phyloP scores from a whole-genome alignment of 37 sponge, comb jelly and placozoan genomes.

The Bolinopsis microptera region DNA sequence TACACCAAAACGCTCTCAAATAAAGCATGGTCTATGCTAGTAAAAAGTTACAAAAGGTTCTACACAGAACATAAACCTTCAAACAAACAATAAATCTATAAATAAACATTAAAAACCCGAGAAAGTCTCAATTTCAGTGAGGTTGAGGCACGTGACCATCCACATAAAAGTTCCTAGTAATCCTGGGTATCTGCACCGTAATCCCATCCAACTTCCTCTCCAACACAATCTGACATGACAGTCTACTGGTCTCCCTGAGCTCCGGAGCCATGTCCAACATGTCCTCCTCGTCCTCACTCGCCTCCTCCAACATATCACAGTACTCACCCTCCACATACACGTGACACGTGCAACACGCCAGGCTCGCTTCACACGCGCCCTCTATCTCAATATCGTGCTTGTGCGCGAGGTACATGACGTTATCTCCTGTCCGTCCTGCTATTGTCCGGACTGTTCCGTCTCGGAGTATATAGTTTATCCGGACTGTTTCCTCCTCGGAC shows the following conservation, averaged over 20 bases:
- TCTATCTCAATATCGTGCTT: conserved; percentile 92
- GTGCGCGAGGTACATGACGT: conserved; percentile 92
- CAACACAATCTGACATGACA: conserved; percentile 90
- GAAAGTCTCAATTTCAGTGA: conserved; percentile 72
- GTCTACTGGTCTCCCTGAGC: conserved; percentile 83
- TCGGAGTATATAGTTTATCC: not conserved
- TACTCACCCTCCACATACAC: conserved; percentile 82
- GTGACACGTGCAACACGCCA: conserved; percentile 98
- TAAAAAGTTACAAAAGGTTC: no score
- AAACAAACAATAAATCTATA: not conserved
- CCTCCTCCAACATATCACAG: conserved; percentile 73
- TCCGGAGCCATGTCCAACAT: conserved; percentile 90
- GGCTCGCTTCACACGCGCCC: conserved; percentile 98
- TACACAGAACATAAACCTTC: not conserved
- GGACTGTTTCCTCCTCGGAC: not conserved
- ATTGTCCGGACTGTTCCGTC: conserved; percentile 14
- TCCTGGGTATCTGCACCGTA: conserved; percentile 76
- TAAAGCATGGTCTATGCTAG: no score
- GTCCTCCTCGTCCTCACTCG: conserved; percentile 93
- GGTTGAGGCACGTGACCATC: conserved; percentile 96
- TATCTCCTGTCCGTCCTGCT: conserved; percentile 76
- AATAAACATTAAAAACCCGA: not conserved
- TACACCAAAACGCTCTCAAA: no score
- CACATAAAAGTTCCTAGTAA: conserved; percentile 97
- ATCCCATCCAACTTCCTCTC: conserved; percentile 88